Base-by-base conservation (phyloP, 2,888 invertebrate species). In the Drosophila peninsularis region DNA sequence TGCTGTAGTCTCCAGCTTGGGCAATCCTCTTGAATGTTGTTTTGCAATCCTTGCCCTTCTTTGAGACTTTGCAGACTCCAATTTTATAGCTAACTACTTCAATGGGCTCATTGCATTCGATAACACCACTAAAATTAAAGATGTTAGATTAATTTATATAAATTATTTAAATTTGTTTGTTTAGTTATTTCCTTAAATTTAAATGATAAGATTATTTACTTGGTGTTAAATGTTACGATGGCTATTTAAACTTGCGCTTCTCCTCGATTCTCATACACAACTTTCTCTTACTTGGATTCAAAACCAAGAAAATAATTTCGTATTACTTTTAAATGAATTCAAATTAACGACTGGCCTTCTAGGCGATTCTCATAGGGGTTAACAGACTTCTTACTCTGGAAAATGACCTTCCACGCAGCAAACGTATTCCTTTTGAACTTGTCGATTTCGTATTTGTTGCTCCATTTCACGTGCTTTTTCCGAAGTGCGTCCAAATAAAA, bases 381-480 rank as follows among this genome's bases (percentile, higher is more conserved):
- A 5, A n/a, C 17, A 14, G 1, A 5, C 3, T 55, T 24, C 54
- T 94, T 93, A 98, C 96, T 96, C 96, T 0, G 98, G 98, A 91
- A 98, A 98, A 88, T 95, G 95, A 45, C 98, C 98, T 90, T 97
- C 98, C 10, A 98, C 98, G 82, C 97, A 94, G 93, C 98, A 98
- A 19, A 98, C 96, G 92, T 98, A 98, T 91, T 98, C 97, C 92
- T 99, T 99, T 92, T 95, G 95, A 39, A 99, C 97, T 91, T 97
- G 95, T 84, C 98, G 94, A 90, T 97, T 96, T 80, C 97, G 94
- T 83, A 99, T 97, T 93, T 98, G 97, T 90, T 97, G 96, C 92
- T 98, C 98, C 96, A 99, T 96, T 93, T 98, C 96, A 85, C 97
- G 94, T 37, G 99, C 98, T 92, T 97, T 97, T 92, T 97, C 96